Conservation (phyloP, 2,888 invertebrate species). For the Macrophya annulata region DNA sequence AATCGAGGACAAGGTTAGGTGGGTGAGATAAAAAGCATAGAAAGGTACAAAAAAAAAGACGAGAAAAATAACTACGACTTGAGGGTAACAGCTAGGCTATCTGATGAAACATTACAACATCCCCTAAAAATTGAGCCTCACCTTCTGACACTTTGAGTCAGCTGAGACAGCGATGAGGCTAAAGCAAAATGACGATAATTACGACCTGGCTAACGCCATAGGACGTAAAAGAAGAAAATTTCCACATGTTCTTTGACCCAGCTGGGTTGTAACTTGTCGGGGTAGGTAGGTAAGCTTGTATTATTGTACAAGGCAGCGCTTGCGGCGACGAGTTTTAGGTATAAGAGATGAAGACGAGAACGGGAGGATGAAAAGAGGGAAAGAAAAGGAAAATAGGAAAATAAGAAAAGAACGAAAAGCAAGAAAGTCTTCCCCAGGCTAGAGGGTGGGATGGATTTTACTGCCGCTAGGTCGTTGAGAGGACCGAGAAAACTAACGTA, state of each 20-base stretch:
- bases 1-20: neutral
- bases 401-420: neutral
- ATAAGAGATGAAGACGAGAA: constrained; percentile 38
- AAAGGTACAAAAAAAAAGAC: neutral
- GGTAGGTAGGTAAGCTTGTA: constrained; percentile 23
- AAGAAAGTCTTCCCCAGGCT: neutral
- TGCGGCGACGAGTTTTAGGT: constrained; percentile 38
- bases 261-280: constrained; percentile 12
- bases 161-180: neutral
- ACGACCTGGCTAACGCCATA: neutral
- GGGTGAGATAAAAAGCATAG: neutral
- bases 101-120: constrained; percentile 30
- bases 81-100: neutral
- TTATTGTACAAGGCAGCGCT: constrained; percentile 37
- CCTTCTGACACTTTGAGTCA: constrained; percentile 21
- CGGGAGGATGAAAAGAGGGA: neutral
- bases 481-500: constrained; percentile 8
- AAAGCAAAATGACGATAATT: constrained; percentile 11
- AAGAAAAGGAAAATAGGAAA: neutral
- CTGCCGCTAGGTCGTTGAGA: constrained; percentile 29
- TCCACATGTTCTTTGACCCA: constrained; percentile 6
- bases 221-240: neutral
- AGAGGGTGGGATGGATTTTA: constrained; percentile 42
- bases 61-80: neutral
- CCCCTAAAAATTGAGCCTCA: constrained; percentile 26